These are phyloP conservation scores for Callopanchax toddi DNA, from an alignment of 2,113 vertebrate genomes.

Conservation along the genomic window DNA sequence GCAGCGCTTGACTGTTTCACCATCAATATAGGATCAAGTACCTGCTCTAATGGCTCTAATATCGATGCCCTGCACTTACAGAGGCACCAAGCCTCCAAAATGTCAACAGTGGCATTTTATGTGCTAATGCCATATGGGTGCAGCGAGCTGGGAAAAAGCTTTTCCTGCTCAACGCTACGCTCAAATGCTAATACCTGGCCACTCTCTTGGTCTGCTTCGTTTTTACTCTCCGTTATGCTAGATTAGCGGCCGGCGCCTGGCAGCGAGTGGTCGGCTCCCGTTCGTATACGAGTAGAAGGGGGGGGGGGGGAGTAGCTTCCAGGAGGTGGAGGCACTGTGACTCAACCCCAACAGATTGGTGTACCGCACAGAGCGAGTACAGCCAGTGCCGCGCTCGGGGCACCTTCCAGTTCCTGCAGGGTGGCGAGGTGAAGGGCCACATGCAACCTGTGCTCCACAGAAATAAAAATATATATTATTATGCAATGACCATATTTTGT, in stretches of 20 bases:
- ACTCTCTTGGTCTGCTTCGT: constrained; percentile 73
- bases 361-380: constrained; percentile 54
- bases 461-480: constrained; percentile 24
- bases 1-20: constrained; percentile 59
- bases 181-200: constrained; percentile 76
- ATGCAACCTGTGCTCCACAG: constrained; percentile 36
- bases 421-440: constrained; percentile 35
- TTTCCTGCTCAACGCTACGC: constrained; percentile 68
- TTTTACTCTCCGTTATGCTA: constrained; percentile 78
- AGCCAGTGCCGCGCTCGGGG: constrained; percentile 43
- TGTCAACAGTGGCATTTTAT: constrained; percentile 80
- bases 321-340: constrained; percentile 70
- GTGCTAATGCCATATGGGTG: constrained; percentile 80
- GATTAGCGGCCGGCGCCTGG: constrained; percentile 80
- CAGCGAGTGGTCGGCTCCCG: constrained; percentile 69
- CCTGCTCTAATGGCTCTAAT: constrained; percentile 75
- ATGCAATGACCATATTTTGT: constrained; percentile 55
- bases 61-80: constrained; percentile 76
- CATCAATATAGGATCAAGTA: constrained; percentile 74
- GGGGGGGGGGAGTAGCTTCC: constrained; percentile 52
- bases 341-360: constrained; percentile 76
- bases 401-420: constrained; percentile 32
- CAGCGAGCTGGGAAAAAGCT: constrained; percentile 79
- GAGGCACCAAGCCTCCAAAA: constrained; percentile 73
- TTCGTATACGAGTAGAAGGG: constrained; percentile 44